Evolutionary conservation across 2,888 invertebrate genomes (phyloP).

Genomic region (Rhopalosiphum nymphaeae): DNA sequence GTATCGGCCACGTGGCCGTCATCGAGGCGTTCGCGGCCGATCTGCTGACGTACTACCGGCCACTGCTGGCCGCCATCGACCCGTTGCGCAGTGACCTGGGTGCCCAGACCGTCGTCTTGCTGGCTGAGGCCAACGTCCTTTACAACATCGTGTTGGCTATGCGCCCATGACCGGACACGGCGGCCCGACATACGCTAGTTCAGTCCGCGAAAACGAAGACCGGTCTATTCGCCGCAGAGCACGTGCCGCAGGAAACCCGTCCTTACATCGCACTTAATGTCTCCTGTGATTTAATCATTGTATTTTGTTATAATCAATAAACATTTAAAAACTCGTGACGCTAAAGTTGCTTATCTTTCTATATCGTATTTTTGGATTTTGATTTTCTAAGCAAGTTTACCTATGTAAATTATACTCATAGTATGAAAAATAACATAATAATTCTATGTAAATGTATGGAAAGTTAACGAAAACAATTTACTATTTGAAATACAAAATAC

Average conservation of each 20-base stretch:
- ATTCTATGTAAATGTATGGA: too few species aligned
- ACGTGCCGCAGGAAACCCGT: too few species aligned
- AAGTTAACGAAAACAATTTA: too few species aligned
- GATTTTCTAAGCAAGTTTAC: not conserved
- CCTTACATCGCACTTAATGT: too few species aligned
- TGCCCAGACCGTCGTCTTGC: not conserved
- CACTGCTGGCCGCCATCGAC: not conserved
- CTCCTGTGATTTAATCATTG: not conserved
- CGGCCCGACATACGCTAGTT: not conserved
- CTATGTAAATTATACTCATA: too few species aligned
- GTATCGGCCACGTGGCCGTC: constrained; percentile 34
- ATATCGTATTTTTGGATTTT: not conserved
- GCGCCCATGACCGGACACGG: not conserved
- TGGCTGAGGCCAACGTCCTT: constrained; percentile 48
- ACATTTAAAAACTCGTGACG: not conserved
- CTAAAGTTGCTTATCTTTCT: not conserved
- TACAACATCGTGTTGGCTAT: constrained; percentile 39
- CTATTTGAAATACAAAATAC: too few species aligned
- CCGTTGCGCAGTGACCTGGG: not conserved
- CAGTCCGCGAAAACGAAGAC: not conserved
- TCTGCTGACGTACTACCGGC: constrained; percentile 40
- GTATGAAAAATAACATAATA: too few species aligned
- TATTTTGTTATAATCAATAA: not conserved
- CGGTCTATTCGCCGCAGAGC: not conserved
- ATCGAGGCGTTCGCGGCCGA: constrained; percentile 9